These are phyloP conservation scores for Onchidella celtica DNA, from an alignment of 2,888 invertebrate genomes.

Conservation along the genomic window DNA sequence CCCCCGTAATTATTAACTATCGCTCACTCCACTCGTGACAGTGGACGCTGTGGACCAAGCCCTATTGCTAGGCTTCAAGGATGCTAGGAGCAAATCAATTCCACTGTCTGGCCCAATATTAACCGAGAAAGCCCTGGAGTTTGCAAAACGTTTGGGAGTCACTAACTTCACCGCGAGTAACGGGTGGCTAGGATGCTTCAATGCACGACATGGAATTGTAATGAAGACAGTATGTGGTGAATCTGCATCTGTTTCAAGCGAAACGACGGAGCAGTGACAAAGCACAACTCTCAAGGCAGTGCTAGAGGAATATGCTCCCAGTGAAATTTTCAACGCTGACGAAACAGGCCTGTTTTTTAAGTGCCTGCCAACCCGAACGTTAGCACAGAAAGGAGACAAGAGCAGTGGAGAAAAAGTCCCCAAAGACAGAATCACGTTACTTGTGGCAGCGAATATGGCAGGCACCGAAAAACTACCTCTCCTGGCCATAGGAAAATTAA, in stretches of 20 bases:
- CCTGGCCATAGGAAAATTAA: constrained; percentile 56
- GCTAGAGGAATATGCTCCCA: background rate
- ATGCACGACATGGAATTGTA: background rate
- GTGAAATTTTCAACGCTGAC: background rate
- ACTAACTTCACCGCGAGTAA: background rate
- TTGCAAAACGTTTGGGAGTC: background rate
- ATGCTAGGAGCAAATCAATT: background rate
- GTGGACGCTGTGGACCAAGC: background rate
- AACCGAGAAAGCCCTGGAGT: constrained; percentile 36
- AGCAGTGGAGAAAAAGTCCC: background rate
- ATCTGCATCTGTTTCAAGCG: background rate
- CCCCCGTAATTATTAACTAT: too few species aligned
- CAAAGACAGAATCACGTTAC: background rate
- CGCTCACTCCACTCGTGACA: too few species aligned
- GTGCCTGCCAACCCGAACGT: background rate
- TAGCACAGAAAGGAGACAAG: background rate
- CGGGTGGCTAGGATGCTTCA: background rate
- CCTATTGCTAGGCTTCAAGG: background rate
- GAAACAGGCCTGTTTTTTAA: background rate
- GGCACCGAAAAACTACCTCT: constrained; percentile 53
- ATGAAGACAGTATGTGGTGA: background rate
- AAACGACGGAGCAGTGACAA: constrained; percentile 22
- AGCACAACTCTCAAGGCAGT: background rate
- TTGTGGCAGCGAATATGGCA: background rate
- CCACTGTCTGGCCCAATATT: constrained; percentile 35